Evolutionary conservation across 2,888 invertebrate genomes (phyloP).

Genomic region (Ectobius pallidus): DNA sequence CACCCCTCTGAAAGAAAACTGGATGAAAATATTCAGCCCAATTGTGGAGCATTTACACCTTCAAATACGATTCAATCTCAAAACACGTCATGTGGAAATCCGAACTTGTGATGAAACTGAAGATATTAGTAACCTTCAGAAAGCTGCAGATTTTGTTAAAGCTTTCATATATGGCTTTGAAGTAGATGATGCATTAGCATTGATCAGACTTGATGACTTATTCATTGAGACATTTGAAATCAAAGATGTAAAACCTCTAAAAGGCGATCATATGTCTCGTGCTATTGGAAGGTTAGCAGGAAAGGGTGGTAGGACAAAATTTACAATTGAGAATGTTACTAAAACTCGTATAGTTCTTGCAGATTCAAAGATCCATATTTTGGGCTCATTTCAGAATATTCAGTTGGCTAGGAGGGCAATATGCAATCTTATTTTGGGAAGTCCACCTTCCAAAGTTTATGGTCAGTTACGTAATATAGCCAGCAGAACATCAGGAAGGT

Average conservation of each 20-base stretch:
- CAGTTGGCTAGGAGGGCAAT: conserved; percentile 92
- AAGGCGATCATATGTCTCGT: conserved; percentile 93
- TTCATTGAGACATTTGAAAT: conserved; percentile 98
- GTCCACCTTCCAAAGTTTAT: conserved; percentile 97
- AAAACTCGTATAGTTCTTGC: conserved; percentile 98
- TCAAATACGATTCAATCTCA: conserved; percentile 93
- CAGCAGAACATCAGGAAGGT: conserved; percentile 80
- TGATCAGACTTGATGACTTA: conserved; percentile 93
- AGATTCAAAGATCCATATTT: conserved; percentile 93
- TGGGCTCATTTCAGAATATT: conserved; percentile 97
- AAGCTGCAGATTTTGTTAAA: conserved; percentile 97
- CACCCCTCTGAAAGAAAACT: conserved; percentile 92
- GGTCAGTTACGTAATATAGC: conserved; percentile 91
- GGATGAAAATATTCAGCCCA: conserved; percentile 96
- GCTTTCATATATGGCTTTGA: conserved; percentile 97
- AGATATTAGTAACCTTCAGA: conserved; percentile 91
- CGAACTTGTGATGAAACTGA: conserved; percentile 71
- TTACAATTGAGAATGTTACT: conserved; percentile 98
- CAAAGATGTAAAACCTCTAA: conserved; percentile 92
- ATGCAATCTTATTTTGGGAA: conserved; percentile 95
- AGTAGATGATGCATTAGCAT: conserved; percentile 93
- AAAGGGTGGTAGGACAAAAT: conserved; percentile 96
- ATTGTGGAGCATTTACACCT: conserved; percentile 93
- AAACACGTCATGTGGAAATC: conserved; percentile 88
- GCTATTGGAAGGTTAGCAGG: conserved; percentile 98